Evolutionary conservation across 2,888 invertebrate species (phyloP), one percentile per base, ranked within the genome.

Genomic region (Acheta domesticus): DNA sequence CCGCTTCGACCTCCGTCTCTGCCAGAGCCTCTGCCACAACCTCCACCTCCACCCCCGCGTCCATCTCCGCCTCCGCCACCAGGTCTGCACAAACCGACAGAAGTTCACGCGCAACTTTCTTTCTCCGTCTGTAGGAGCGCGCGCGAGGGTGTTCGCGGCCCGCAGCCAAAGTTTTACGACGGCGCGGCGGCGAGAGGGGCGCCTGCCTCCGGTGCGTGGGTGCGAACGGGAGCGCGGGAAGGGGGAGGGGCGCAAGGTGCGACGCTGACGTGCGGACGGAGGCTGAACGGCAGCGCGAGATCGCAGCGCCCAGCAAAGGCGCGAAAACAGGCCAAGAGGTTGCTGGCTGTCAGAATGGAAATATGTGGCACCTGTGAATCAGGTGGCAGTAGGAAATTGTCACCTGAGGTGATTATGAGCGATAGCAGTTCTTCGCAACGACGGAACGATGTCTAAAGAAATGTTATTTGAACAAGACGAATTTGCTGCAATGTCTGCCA

Each of bases 101-200:
- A 62, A 62, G 62, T 62, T 62, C 16, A 11, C 62, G 62, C 62
- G 62, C 62, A 62, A 62, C 62, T 62, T 62, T 62, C 62, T 62
- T 62, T 62, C n/a, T n/a, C 16, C 14, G 16, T 14, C 14, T 3
- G n/a, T n/a, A 8, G 62, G 16, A n/a, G 62, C 62, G 16, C 62
- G 62, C 14, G 62, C 62, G 62, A 12, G 62, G 62, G 62, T 62
- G 62, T 62, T 62, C 16, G 62, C 62, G n/a, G 62, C 62, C 62
- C 62, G 62, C 62, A 62, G 62, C 62, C 62, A 62, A 62, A 62
- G 62, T 62, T 62, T 62, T 62, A 62, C 62, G 62, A 62, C 16
- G 62, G 62, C 14, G 62, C 62, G 62, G 12, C 16, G 62, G 62
- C 14, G 62, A 12, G 62, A 62, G 62, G n/a, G 62, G n/a, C 62